Evolutionary conservation across 2,888 invertebrate species (phyloP).

Genomic region (Ganaspis brasiliensis): DNA sequence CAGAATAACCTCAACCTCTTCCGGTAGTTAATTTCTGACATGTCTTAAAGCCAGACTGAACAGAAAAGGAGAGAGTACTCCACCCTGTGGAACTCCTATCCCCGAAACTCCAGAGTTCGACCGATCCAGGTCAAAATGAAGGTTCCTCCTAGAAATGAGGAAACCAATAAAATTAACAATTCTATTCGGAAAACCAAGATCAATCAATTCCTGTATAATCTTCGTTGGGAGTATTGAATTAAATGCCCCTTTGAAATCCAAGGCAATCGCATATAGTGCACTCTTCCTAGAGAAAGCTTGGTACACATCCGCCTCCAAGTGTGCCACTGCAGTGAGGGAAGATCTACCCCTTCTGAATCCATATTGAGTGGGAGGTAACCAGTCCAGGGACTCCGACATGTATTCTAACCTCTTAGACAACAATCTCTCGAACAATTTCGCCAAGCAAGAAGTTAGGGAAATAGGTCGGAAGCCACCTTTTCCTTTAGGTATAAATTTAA

Average conservation of each 20-base stretch:
- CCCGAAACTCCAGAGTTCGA: not conserved
- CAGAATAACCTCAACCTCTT: not conserved
- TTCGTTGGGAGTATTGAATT: not conserved
- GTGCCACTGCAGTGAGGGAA: not conserved
- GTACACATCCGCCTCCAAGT: not conserved
- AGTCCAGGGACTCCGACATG: too few relatives aligned
- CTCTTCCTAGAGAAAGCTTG: not conserved
- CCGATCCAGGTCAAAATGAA: not conserved
- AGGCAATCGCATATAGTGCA: not conserved
- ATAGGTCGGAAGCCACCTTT: too few relatives aligned
- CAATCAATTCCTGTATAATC: not conserved
- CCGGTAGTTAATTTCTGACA: not conserved
- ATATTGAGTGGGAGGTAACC: not conserved
- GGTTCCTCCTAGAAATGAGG: not conserved
- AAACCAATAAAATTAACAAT: not conserved
- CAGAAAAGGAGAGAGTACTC: too few relatives aligned
- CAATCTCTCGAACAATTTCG: too few relatives aligned
- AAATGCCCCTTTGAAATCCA: not conserved
- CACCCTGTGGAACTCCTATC: too few relatives aligned
- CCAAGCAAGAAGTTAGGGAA: too few relatives aligned
- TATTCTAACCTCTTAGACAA: too few relatives aligned
- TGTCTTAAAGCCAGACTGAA: too few relatives aligned
- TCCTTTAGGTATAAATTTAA: too few relatives aligned
- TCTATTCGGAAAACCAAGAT: not conserved
- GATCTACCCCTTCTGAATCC: not conserved